Base-by-base conservation (phyloP, 2,888 invertebrate genomes). In the Amblyjoppa fuscipennis region DNA sequence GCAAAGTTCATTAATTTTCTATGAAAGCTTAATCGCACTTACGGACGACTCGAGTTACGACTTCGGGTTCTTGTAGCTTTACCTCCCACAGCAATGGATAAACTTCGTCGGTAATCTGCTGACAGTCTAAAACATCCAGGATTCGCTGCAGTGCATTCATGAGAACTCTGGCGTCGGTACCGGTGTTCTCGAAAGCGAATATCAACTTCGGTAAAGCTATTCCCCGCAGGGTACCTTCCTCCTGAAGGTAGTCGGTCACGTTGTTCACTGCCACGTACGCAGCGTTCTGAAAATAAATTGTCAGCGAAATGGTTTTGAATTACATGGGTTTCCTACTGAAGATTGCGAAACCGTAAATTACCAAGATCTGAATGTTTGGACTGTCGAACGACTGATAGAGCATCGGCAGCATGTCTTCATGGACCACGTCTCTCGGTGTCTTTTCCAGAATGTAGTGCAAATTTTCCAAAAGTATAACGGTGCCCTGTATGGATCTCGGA, bases 1-100 rank as follows among this genome's bases (percentile, higher is more conserved):
- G 38, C 6, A 31, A 13, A 56, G 20, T 68, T 25, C 25, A 0
- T 4, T 28, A 41, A 70, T 51, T 64, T 28, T 13, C 31, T 20
- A 38, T 20, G 25, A 51, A 73, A 66, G 31, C 6, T 45, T 16
- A 34, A 49, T 45, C 9, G 11, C 20, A 98, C 98, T 98, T 96
- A 99, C 99, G 97, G 94, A 99, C 98, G 93, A 98, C 97, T 94
- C 98, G 96, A 93, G 97, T 96, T 88, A 98, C 96, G 90, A 99
- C 97, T 92, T 98, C 98, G 9, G 98, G 97, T 94, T 99, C 98
- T 88, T 97, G 97, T 71, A 98, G 96, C 87, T 97, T 96, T 90
- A 98, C 97, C 90, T 97, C 97, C 92, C 97, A 97, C 49, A 99
- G 95, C 88, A 99, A 96, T 0, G 99, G 99, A 88, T 99, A 95